Conservation (phyloP, 1,140 invertebrate genomes). For the Mercenaria mercenaria region DNA sequence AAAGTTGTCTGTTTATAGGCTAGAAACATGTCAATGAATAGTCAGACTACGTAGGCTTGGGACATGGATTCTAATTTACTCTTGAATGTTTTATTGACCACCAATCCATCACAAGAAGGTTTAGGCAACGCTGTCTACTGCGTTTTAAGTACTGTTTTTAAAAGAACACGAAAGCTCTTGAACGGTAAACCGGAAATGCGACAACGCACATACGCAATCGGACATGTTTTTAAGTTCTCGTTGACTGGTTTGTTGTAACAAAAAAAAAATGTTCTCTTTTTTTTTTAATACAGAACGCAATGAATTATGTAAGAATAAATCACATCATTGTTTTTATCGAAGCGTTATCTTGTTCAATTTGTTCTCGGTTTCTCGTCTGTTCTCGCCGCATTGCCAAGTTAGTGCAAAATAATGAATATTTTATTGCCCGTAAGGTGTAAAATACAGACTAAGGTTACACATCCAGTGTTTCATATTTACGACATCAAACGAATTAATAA, state of each 20-base stretch:
- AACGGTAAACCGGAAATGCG: no score
- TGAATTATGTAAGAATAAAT: constrained; percentile 29
- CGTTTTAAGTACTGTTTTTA: no score
- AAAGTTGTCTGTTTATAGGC: background rate
- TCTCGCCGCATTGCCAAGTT: background rate
- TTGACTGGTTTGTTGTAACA: no score
- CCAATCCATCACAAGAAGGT: background rate
- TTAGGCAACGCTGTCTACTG: no score
- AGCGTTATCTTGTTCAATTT: constrained; percentile 30
- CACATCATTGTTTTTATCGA: constrained; percentile 35
- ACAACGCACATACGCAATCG: no score
- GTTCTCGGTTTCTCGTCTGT: background rate
- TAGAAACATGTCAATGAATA: background rate
- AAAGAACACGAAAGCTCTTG: no score
- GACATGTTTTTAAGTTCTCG: no score
- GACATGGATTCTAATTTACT: background rate
- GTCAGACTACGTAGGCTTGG: background rate
- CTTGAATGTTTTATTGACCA: background rate
- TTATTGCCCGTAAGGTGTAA: constrained; percentile 1
- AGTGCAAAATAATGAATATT: constrained; percentile 55
- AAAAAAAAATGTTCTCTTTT: background rate
- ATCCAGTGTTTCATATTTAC: background rate
- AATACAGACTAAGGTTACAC: background rate
- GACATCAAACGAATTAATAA: background rate
- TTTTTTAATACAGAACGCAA: background rate